Conservation (phyloP, 2,113 vertebrate species). For the Heterotilapia buettikoferi region DNA sequence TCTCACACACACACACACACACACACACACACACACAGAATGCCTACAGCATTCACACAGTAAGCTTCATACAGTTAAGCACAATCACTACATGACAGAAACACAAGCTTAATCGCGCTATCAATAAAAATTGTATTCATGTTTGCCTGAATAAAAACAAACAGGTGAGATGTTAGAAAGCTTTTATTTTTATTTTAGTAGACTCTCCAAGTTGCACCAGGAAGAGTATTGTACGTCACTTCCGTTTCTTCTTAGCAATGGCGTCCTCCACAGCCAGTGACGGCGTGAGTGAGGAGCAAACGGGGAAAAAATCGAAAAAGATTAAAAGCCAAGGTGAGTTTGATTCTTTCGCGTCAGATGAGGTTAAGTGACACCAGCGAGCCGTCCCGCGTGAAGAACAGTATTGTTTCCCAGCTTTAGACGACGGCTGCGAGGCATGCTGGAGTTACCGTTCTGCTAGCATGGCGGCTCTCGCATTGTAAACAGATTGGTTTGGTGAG, state of each 20-base stretch:
- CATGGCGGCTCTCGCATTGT: not conserved
- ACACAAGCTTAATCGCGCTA: not conserved
- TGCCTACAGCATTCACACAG: not conserved
- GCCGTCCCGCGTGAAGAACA: accelerated
- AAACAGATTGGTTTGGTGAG: not conserved
- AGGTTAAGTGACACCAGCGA: not conserved
- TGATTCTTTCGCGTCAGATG: not conserved
- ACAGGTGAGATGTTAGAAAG: not conserved
- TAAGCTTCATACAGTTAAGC: not conserved
- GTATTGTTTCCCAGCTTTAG: not conserved
- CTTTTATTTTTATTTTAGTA: not conserved
- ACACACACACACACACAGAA: not conserved
- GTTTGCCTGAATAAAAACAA: not conserved
- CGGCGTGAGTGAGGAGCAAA: conserved; percentile 42
- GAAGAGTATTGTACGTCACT: not conserved
- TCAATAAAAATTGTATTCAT: not conserved
- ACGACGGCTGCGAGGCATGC: not conserved
- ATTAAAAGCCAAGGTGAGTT: conserved; percentile 40
- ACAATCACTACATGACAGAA: not conserved
- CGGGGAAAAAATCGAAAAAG: conserved; percentile 46
- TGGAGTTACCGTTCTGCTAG: not conserved
- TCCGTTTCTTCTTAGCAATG: conserved; percentile 46
- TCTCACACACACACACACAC: no score
- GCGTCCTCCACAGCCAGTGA: conserved; percentile 44
- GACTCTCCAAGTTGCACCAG: not conserved